phyloP scores from a whole-genome alignment of 2,888 invertebrate species.

The Macrophya annulata region DNA sequence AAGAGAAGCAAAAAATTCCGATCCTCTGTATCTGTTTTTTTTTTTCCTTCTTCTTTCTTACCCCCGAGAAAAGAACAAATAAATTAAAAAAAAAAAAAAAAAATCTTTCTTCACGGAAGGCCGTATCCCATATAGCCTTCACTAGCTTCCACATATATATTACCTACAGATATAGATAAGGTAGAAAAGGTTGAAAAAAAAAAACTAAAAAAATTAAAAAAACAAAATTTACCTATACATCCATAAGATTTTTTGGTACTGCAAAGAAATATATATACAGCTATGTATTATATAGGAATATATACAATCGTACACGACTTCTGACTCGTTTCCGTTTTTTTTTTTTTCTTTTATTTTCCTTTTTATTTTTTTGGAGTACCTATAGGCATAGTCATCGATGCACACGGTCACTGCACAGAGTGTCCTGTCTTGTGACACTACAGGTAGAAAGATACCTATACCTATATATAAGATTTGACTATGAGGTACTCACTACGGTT shows the following conservation, averaged over 20 bases:
- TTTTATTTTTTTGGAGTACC: neutral
- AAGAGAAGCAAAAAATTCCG: neutral
- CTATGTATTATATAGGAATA: too few species aligned
- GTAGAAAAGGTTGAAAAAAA: neutral
- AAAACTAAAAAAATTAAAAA: neutral
- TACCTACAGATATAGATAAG: slow-evolving; percentile 26
- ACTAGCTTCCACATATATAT: neutral
- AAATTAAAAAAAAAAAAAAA: neutral
- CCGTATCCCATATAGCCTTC: neutral
- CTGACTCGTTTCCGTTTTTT: neutral
- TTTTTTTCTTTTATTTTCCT: neutral
- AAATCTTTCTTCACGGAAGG: neutral
- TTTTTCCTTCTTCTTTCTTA: neutral
- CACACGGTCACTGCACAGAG: slow-evolving; percentile 4
- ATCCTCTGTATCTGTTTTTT: neutral
- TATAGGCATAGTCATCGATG: neutral
- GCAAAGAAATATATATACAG: neutral
- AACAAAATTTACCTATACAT: neutral
- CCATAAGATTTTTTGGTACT: neutral
- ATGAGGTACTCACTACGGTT: neutral
- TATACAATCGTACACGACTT: neutral
- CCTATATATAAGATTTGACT: neutral
- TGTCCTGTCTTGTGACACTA: neutral
- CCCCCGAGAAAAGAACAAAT: neutral
- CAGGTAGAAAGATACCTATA: slow-evolving; percentile 7